Percentiles rank a stretch among this genome's conserved stretches.
These are phyloP conservation scores for Mactromeris polynyma DNA, from an alignment of 2,888 invertebrate species.

Conservation along the genomic window DNA sequence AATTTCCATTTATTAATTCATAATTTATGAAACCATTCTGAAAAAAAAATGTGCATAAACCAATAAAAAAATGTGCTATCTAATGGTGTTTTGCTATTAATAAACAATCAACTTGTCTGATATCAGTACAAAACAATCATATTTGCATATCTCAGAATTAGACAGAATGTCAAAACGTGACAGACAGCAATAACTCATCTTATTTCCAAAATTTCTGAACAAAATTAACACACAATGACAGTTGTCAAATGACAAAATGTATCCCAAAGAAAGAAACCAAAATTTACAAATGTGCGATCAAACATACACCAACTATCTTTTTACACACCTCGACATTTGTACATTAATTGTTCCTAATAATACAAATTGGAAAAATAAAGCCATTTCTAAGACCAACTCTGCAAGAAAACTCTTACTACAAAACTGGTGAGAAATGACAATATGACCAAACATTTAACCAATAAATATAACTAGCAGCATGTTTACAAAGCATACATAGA, in stretches of 20 bases:
- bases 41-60: not conserved
- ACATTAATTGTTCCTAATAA: not conserved
- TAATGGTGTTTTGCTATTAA: too few relatives aligned
- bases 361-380: not conserved
- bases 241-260: not conserved
- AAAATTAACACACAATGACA: not conserved
- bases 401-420: not conserved
- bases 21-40: not conserved
- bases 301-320: not conserved
- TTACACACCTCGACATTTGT: not conserved
- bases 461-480: slow-evolving; percentile 55
- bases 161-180: not conserved
- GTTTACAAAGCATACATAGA: slow-evolving; percentile 48
- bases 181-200: not conserved
- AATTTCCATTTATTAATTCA: not conserved
- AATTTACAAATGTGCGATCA: not conserved
- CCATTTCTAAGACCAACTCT: not conserved
- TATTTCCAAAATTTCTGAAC: not conserved
- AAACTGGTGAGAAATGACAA: not conserved
- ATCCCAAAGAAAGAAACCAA: slow-evolving; percentile 11
- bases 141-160: not conserved
- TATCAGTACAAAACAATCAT: not conserved
- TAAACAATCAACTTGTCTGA: too few relatives aligned
- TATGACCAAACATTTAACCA: slow-evolving; percentile 11
- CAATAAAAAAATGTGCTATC: not conserved